Base-by-base conservation (phyloP, 2,888 invertebrate genomes). In the Cactoblastis cactorum region DNA sequence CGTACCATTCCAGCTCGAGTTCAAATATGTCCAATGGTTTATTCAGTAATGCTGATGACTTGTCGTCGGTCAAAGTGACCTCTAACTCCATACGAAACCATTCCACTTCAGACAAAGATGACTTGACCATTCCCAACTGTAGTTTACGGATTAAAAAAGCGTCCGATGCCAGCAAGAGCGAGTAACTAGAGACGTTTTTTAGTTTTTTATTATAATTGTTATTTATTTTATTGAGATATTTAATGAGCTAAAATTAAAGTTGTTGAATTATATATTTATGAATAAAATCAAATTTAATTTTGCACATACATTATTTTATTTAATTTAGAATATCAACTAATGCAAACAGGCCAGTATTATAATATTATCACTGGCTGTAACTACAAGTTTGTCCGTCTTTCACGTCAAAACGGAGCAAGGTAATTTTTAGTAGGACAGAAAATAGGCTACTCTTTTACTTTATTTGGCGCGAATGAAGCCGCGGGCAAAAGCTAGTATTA, bases 31-130 rank as follows among this genome's bases (percentile, higher is more conserved):
- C 90, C 2, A 87, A 88, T 53, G 83, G 85, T 2, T 67, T 90
- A 43, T 91, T 91, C 59, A 89, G 90, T 57, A 90, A 85, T 46
- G 90, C 84, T 39, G 91, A 91, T 53, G 92, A 92, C 58, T 67
- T 91, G 53, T 92, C 92, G 0, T 91, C 91, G 0, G 91, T 91
- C 0, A 91, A 88, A 69, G 80, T 80, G 35, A 85, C 85, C 45
- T 85, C 88, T 12, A 82, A 81, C 63, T 88, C 85, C 47, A 68
- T 79, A 51, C 79, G 78, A 54, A 83, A 85, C 62, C 77, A 84
- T 74, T 89, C 90, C 69, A 82, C 82, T 39, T 82, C 86, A 50
- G 90, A 89, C 50, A 88, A 83, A 62, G 88, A 90, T 61, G 86
- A 86, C 50, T 69, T 90, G 52, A 86, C 84, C 67, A 81, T 90